phyloP scores from a whole-genome alignment of 2,113 vertebrate genomes.

The Cyanistes caeruleus region DNA sequence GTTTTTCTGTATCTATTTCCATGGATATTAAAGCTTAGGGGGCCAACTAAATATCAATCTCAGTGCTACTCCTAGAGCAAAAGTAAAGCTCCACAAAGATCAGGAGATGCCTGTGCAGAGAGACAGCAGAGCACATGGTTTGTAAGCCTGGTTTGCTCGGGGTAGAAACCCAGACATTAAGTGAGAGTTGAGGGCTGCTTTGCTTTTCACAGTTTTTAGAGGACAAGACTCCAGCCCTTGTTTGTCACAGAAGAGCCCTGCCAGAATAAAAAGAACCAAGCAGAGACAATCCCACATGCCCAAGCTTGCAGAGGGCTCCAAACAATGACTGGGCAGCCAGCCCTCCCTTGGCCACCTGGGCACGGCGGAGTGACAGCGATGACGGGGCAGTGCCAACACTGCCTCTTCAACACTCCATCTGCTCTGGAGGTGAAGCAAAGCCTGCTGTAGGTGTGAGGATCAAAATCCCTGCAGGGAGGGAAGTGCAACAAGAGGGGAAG shows the following conservation, averaged over 20 bases:
- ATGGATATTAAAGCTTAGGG: not conserved
- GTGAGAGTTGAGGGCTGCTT: not conserved
- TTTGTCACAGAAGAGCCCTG: not conserved
- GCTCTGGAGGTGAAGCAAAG: not conserved
- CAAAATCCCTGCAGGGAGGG: not conserved
- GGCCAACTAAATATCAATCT: not conserved
- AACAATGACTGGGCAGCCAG: not conserved
- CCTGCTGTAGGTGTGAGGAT: not conserved
- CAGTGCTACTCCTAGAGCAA: not conserved
- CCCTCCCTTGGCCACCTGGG: not conserved
- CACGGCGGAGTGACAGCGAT: not conserved
- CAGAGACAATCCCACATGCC: not conserved
- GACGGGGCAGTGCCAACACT: not conserved
- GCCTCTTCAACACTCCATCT: not conserved
- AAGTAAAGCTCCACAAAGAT: not conserved
- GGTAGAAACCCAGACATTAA: not conserved
- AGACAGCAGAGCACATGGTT: rapidly evolving
- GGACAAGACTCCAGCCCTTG: not conserved
- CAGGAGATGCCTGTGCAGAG: not conserved
- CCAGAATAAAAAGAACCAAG: not conserved
- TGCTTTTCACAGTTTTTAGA: not conserved
- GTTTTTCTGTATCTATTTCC: not conserved
- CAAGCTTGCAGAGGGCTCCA: not conserved
- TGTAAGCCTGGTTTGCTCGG: not conserved
- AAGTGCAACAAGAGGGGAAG: not conserved